These are phyloP conservation scores for Daubentonia madagascariensis DNA, from an alignment of 2,113 vertebrate genomes.

Conservation along the genomic window DNA sequence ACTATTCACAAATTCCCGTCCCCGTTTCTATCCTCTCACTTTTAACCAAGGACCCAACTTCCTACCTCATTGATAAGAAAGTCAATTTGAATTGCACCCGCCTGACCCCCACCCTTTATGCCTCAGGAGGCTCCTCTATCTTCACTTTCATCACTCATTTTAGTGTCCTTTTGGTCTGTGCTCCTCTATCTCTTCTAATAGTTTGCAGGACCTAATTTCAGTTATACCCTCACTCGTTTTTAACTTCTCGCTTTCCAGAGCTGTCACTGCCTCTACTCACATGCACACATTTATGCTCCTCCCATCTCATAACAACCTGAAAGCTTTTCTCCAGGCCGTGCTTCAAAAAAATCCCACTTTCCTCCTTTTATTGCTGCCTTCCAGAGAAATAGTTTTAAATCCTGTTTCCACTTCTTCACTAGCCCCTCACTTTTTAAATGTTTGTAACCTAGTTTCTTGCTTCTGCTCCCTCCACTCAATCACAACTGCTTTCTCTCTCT, in stretches of 20 bases:
- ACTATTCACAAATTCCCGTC: not conserved
- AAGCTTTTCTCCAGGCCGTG: not conserved
- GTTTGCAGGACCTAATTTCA: not conserved
- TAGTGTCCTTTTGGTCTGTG: not conserved
- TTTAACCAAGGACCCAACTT: not conserved
- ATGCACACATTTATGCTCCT: too few species aligned
- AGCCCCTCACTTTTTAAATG: not conserved
- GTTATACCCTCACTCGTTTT: not conserved
- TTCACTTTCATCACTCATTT: not conserved
- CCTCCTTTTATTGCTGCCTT: not conserved
- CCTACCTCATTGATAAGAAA: not conserved
- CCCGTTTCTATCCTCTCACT: not conserved
- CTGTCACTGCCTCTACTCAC: not conserved
- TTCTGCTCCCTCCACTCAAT: not conserved
- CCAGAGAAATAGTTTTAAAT: not conserved
- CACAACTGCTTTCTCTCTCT: not conserved
- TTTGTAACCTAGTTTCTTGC: not conserved
- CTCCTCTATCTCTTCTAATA: not conserved
- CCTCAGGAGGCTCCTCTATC: not conserved
- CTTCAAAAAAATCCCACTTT: not conserved
- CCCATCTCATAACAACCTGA: not conserved
- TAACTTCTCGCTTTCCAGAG: not conserved
- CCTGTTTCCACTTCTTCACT: not conserved
- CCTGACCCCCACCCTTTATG: not conserved
- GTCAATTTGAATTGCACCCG: not conserved